Evolutionary conservation across 2,797 vertebrate species (phyloP).

Genomic region (Phrynocephalus guinanensis): DNA sequence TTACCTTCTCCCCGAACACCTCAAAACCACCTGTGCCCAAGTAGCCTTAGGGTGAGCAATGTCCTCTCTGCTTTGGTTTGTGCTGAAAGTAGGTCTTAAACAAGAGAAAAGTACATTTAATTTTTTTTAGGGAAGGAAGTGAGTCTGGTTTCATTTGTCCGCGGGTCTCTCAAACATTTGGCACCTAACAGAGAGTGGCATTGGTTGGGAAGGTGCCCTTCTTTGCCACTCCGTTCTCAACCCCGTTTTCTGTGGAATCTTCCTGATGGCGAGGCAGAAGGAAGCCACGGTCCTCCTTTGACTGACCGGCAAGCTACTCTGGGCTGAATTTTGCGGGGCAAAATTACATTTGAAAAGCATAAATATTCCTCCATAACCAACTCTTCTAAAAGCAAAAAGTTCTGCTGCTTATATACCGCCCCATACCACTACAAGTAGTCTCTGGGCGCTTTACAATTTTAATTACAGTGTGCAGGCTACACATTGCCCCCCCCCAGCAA

Average conservation of each 20-base stretch:
- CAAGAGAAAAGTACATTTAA: conserved; percentile 56
- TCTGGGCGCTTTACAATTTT: no score
- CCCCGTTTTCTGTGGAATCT: background rate
- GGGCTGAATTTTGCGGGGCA: no score
- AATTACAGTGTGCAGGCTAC: no score
- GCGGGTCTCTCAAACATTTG: background rate
- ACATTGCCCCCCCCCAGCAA: no score
- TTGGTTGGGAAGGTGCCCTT: background rate
- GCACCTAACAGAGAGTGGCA: background rate
- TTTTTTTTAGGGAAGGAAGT: conserved; percentile 26
- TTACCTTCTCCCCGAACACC: conserved; percentile 75
- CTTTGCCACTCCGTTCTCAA: background rate
- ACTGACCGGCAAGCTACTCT: background rate
- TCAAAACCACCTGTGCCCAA: conserved; percentile 64
- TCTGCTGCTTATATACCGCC: no score
- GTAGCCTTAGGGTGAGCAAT: conserved; percentile 57
- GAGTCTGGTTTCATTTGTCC: conserved; percentile 21
- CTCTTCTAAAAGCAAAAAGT: no score
- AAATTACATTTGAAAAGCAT: no score
- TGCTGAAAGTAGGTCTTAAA: conserved; percentile 60
- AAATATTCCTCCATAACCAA: background rate
- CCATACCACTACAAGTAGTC: no score
- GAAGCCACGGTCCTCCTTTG: background rate
- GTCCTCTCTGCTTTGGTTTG: conserved; percentile 59
- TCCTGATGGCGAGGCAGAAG: background rate